These are phyloP conservation scores for Bibio marci DNA, from an alignment of 2,888 invertebrate species.

Conservation along the genomic window DNA sequence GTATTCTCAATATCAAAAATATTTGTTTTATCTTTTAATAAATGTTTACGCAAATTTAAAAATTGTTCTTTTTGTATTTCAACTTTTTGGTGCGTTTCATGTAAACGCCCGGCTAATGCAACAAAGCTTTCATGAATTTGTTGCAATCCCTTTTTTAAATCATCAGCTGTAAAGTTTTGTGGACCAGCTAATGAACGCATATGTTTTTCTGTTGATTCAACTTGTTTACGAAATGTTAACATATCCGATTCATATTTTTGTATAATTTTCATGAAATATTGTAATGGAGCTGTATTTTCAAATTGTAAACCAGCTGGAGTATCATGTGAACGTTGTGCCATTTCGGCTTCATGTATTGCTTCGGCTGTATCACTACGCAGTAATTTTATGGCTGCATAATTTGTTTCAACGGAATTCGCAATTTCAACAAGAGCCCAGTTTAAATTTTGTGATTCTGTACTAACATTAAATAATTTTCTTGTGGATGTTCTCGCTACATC, in stretches of 20 bases:
- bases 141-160: conserved; percentile 59
- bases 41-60: conserved; percentile 59
- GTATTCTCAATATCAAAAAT: conserved; percentile 41
- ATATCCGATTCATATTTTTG: conserved; percentile 54
- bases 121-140: conserved; percentile 76
- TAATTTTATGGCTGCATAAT: conserved; percentile 26
- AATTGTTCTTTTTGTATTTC: conserved; percentile 73
- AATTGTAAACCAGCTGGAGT: conserved; percentile 58
- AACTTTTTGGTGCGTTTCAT: conserved; percentile 52
- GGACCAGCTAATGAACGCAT: conserved; percentile 44
- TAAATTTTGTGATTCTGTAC: conserved; percentile 20
- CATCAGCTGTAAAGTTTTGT: conserved; percentile 48
- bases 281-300: conserved; percentile 53
- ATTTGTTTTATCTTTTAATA: conserved; percentile 48
- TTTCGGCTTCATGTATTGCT: conserved; percentile 54
- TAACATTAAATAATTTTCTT: conserved; percentile 20
- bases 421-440: conserved; percentile 23
- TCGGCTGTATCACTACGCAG: conserved; percentile 55
- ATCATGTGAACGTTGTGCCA: conserved; percentile 62
- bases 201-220: conserved; percentile 54
- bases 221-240: conserved; percentile 48
- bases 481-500: conserved; percentile 56
- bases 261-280: conserved; percentile 51
- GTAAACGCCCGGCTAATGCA: conserved; percentile 70
- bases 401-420: conserved; percentile 24